A percentile compares a stretch with the other conserved stretches of the same genome.
These are phyloP conservation scores for Pterois miles DNA, from an alignment of 2,797 vertebrate genomes.

Conservation along the genomic window DNA sequence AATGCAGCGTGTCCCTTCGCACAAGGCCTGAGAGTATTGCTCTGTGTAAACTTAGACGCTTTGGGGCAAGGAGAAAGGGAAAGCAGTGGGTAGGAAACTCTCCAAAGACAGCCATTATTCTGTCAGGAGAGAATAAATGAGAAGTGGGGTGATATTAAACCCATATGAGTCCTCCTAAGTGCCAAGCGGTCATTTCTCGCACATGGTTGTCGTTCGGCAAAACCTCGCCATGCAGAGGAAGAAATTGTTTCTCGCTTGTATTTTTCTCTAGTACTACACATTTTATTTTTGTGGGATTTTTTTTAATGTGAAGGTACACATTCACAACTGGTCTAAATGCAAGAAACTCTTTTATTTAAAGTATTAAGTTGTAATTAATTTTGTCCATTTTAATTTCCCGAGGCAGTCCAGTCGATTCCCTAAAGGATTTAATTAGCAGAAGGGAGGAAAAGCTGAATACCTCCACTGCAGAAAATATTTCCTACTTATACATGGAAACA, in stretches of 20 bases:
- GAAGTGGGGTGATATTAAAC: conserved; percentile 81
- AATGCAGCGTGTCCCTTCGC: conserved; percentile 52
- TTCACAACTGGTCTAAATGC: background rate
- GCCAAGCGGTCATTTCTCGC: conserved; percentile 73
- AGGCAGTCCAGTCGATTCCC: conserved; percentile 25
- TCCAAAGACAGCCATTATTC: conserved; percentile 78
- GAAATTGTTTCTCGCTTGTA: conserved; percentile 45
- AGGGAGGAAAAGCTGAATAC: conserved; percentile 23
- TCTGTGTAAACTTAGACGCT: conserved; percentile 67
- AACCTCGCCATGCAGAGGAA: conserved; percentile 51
- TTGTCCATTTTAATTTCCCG: conserved; percentile 46
- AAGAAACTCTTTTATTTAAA: conserved; percentile 18
- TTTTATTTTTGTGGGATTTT: background rate
- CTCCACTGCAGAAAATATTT: conserved; percentile 23
- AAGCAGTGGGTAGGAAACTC: conserved; percentile 70
- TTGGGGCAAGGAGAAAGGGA: conserved; percentile 63
- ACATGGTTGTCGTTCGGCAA: conserved; percentile 67
- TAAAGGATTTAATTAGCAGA: conserved; percentile 55
- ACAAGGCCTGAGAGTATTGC: conserved; percentile 54
- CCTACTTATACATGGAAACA: conserved; percentile 41
- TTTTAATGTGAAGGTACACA: background rate
- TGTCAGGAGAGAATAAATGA: conserved; percentile 80
- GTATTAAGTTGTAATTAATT: conserved; percentile 51
- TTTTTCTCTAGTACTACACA: conserved; percentile 27
- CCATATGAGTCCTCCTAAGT: conserved; percentile 81